Conservation (phyloP, 30 jellyfish, hydroid and myxozoan species). For the Mastigias papua region DNA sequence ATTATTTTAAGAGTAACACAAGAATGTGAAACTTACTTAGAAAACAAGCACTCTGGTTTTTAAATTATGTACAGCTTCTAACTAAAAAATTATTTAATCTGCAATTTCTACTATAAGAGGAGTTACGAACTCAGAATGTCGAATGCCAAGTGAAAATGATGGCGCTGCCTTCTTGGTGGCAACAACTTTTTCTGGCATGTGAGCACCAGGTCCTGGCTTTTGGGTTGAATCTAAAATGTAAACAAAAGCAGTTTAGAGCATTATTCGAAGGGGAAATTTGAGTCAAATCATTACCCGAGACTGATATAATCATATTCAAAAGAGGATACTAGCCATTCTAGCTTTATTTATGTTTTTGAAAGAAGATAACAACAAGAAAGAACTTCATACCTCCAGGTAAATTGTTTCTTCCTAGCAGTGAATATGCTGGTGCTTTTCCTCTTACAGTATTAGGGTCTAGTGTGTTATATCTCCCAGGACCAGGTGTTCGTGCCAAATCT, state of each 20-base stretch:
- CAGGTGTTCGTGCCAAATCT: constrained; percentile 99
- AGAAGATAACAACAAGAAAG: too few species aligned
- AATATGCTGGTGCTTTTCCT: constrained; percentile 93
- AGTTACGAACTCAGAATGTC: constrained; percentile 97
- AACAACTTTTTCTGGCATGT: constrained; percentile 91
- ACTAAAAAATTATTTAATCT: constrained; percentile 45
- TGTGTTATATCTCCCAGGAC: constrained; percentile 95
- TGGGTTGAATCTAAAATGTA: constrained; percentile 86
- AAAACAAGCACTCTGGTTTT: neutral
- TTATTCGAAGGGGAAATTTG: neutral
- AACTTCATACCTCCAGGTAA: constrained; percentile 99
- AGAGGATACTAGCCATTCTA: too few species aligned
- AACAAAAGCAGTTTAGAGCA: neutral
- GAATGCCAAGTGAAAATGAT: constrained; percentile 97
- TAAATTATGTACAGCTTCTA: constrained; percentile 21
- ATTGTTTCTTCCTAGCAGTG: constrained; percentile 93
- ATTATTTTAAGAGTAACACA: too few species aligned
- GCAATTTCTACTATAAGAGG: constrained; percentile 95
- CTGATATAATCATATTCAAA: too few species aligned
- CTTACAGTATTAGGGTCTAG: constrained; percentile 85
- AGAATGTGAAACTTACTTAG: neutral
- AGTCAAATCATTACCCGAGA: too few species aligned
- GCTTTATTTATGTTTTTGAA: too few species aligned
- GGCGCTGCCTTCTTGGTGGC: constrained; percentile 94
- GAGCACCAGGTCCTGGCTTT: constrained; percentile 99